These are phyloP conservation scores for Frankliniella intonsa DNA, from an alignment of 2,888 invertebrate genomes.

Conservation along the genomic window DNA sequence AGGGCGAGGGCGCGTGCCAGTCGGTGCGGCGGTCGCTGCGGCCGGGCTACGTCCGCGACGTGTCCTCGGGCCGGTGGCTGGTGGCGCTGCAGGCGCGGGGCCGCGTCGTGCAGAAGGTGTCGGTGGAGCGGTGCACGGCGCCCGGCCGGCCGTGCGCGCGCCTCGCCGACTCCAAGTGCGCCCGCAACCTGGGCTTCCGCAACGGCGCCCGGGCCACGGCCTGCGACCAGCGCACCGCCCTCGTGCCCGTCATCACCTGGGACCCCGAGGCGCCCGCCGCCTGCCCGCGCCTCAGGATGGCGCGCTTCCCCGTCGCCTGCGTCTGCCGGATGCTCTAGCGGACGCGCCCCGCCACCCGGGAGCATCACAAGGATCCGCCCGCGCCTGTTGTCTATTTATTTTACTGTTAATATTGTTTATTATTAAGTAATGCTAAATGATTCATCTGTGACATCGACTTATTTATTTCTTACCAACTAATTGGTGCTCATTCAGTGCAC, in stretches of 20 bases:
- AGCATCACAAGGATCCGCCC: too few species aligned
- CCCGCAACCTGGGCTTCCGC: conserved; percentile 30
- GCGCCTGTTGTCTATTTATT: too few species aligned
- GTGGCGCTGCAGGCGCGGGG: conserved; percentile 40
- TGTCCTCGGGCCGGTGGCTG: conserved; percentile 40
- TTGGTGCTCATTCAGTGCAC: too few species aligned
- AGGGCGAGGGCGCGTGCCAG: conserved; percentile 35
- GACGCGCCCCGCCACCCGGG: too few species aligned
- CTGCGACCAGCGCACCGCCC: conserved; percentile 41
- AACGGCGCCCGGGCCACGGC: conserved; percentile 33
- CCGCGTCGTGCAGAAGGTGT: conserved; percentile 39
- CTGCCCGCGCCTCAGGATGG: conserved; percentile 41
- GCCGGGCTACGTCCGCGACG: conserved; percentile 41
- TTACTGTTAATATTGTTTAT: too few species aligned
- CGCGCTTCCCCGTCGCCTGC: conserved; percentile 39
- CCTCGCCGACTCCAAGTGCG: conserved; percentile 33
- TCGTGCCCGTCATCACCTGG: conserved; percentile 41
- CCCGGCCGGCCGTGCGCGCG: conserved; percentile 35
- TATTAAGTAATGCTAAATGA: too few species aligned
- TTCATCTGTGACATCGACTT: too few species aligned
- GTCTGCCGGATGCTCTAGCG: neutral
- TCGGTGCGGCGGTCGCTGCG: conserved; percentile 38
- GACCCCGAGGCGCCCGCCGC: conserved; percentile 41
- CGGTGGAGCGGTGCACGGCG: conserved; percentile 40
- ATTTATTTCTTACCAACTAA: too few species aligned